These are phyloP conservation scores for Dendrolimus punctatus DNA, from an alignment of 1,140 invertebrate genomes.

Conservation along the genomic window DNA sequence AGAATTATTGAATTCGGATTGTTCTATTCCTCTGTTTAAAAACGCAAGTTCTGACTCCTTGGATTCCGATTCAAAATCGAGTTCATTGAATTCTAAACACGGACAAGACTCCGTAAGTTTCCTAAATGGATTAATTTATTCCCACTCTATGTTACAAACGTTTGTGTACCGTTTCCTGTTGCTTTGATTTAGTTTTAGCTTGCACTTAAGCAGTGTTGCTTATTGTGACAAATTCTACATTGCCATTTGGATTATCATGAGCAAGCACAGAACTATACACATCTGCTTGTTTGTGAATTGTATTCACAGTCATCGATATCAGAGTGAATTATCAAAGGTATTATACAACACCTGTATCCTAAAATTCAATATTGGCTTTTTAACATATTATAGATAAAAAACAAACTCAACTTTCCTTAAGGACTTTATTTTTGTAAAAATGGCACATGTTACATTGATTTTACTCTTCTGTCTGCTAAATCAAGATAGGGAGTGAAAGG, in stretches of 20 bases:
- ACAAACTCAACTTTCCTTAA: too few relatives aligned
- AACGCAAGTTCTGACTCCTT: conserved; percentile 85
- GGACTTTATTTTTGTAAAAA: too few relatives aligned
- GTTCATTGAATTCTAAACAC: conserved; percentile 86
- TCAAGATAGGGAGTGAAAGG: too few relatives aligned
- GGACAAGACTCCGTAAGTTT: conserved; percentile 82
- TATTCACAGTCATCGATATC: conserved; percentile 39
- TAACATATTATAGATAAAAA: conserved; percentile 7
- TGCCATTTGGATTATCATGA: conserved; percentile 21
- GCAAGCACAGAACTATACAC: conserved; percentile 39
- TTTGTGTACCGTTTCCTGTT: conserved; percentile 40
- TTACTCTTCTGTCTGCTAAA: too few relatives aligned
- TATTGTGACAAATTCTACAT: neutral
- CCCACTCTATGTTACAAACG: conserved; percentile 48
- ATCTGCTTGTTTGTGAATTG: conserved; percentile 57
- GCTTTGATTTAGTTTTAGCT: conserved; percentile 20
- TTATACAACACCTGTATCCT: conserved; percentile 8
- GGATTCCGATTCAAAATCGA: conserved; percentile 85
- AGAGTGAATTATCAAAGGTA: conserved; percentile 29
- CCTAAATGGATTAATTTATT: conserved; percentile 73
- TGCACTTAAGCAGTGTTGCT: conserved; percentile 8
- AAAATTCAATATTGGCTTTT: neutral
- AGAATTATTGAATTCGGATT: conserved; percentile 65
- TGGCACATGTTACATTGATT: too few relatives aligned
- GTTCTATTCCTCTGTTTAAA: conserved; percentile 50